Percentiles rank a stretch among this genome's conserved stretches.
phyloP scores from a whole-genome alignment of 1,140 invertebrate genomes.

The Drosophila leontia region DNA sequence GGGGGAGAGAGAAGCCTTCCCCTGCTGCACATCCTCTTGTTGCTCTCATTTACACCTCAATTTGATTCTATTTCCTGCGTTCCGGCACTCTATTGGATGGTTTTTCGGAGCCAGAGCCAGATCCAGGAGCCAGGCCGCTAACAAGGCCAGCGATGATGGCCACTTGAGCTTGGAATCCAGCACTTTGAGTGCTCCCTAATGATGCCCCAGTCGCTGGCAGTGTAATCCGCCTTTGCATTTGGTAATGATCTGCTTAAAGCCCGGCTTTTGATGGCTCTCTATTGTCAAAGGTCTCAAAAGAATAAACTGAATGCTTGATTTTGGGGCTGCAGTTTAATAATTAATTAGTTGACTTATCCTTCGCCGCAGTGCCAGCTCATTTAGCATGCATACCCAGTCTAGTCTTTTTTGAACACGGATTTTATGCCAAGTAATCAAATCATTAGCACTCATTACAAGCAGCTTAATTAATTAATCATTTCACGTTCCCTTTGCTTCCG shows the following conservation, averaged over 20 bases:
- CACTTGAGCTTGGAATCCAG: conserved; percentile 58
- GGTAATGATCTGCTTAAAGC: conserved; percentile 67
- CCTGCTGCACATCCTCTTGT: conserved; percentile 54
- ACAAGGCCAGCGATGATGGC: conserved; percentile 37
- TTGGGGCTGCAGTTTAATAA: background rate
- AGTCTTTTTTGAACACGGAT: conserved; percentile 28
- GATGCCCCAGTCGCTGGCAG: conserved; percentile 46
- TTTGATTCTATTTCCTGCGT: conserved; percentile 78
- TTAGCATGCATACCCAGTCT: conserved; percentile 33
- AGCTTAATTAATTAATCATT: conserved; percentile 75
- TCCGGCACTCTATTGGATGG: conserved; percentile 36
- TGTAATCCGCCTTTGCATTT: conserved; percentile 49
- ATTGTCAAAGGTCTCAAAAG: conserved; percentile 2
- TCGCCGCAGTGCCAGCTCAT: conserved; percentile 19
- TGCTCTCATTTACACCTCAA: conserved; percentile 80
- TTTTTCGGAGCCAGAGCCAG: conserved; percentile 4
- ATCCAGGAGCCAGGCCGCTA: conserved; percentile 1
- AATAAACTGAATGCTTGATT: conserved; percentile 13
- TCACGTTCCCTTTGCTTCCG: conserved; percentile 27
- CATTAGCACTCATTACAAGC: conserved; percentile 74
- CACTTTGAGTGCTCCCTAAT: conserved; percentile 59
- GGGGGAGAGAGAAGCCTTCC: conserved; percentile 7
- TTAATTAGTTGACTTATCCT: conserved; percentile 57
- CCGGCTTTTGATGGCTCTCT: conserved; percentile 8
- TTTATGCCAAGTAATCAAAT: conserved; percentile 74